phyloP scores from a whole-genome alignment of 53 echinoderm and acorn worm species.

The Mesocentrotus franciscanus region DNA sequence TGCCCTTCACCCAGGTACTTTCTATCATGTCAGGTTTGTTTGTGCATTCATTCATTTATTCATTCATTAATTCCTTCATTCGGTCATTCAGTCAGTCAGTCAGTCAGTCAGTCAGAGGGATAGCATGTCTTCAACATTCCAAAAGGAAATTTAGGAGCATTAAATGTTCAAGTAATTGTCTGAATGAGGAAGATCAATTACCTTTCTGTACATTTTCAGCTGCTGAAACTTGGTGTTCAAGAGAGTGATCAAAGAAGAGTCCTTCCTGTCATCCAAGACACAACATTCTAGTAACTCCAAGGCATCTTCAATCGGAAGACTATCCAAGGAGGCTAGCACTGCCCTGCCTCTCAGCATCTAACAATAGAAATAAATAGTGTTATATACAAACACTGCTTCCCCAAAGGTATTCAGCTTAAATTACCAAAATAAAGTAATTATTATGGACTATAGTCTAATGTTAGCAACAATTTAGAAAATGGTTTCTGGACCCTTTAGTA shows the following conservation, averaged over 20 bases:
- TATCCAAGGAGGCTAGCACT: conserved; percentile 76
- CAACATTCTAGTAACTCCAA: conserved; percentile 78
- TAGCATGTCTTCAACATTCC: too few relatives aligned
- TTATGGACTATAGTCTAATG: background rate
- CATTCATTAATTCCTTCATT: too few relatives aligned
- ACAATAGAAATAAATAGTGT: background rate
- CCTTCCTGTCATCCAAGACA: background rate
- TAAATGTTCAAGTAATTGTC: too few relatives aligned
- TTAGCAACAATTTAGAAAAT: background rate
- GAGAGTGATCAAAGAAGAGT: conserved; percentile 35
- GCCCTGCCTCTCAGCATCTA: conserved; percentile 72
- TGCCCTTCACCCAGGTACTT: background rate
- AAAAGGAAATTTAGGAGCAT: too few relatives aligned
- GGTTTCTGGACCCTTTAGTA: too few relatives aligned
- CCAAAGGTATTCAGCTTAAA: background rate
- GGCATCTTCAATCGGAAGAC: conserved; percentile 78
- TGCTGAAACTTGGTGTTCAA: conserved; percentile 70
- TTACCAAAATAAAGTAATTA: background rate
- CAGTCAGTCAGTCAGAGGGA: too few relatives aligned
- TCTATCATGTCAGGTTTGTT: background rate
- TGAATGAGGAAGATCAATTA: background rate
- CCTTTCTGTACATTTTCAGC: conserved; percentile 91
- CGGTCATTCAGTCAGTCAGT: too few relatives aligned
- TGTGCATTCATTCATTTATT: too few relatives aligned
- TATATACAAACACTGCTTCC: background rate